Evolutionary conservation across 2,113 vertebrate species (phyloP), one percentile per base, ranked within the genome.

Genomic region (Sinocyclocheilus rhinocerous): DNA sequence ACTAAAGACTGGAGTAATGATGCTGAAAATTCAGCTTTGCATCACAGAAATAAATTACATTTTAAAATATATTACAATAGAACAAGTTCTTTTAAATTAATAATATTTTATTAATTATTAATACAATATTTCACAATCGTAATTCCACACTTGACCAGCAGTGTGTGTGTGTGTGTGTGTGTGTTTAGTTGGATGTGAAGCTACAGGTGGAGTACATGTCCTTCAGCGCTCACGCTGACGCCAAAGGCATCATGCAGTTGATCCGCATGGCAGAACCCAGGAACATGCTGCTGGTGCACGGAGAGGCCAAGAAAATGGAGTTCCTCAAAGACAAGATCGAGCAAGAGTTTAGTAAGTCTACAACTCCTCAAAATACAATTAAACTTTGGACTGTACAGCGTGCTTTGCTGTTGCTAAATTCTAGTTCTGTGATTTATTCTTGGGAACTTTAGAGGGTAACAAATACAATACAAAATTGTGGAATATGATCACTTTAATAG

Each of bases 141-240:
- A 42, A 42, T 42, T 42, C 42, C 42, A 42, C 42, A 42, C 42
- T 9, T 42, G 1, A 6, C 42, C 42, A 42, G 8, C 42, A 42
- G 4, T 36, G 26, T 26, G 26, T 26, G 26, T 39, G 6, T 42
- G 42, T 7, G 7, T 42, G 39, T 67, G 33, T 70, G 29, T 59
- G 29, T 75, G 39, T 69, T 16, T 91, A 99, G 98, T 69, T 99
- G 92, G 97, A 99, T 0, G 97, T 99, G 57, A 99, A 98, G 95
- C 96, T 99, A 91, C 98, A 99, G 93, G 98, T 99, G 93, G 98
- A 99, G 88, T 99, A 99, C 94, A 99, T 99, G 98, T 99, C 98
- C 11, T 99, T 99, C 92, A 99, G 98, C 0, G 97, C 97, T 57
- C 98, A 99, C 0, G 98, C 98, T 0, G 98, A 99, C 0, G 98